phyloP scores from a whole-genome alignment of 2,888 invertebrate genomes.

The Troilus luridus region DNA sequence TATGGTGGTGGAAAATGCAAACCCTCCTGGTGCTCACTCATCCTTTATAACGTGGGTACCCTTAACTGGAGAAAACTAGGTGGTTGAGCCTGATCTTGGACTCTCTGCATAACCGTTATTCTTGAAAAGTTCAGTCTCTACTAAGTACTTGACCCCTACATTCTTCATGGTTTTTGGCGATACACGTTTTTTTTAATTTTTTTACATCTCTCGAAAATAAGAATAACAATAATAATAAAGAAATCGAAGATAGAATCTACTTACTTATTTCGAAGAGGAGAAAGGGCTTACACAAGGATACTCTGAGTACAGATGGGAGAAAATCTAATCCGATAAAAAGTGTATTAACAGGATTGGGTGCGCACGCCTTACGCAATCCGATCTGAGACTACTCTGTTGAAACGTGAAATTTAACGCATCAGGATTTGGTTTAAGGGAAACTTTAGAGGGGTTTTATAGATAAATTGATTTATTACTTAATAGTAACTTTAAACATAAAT shows the following conservation, averaged over 20 bases:
- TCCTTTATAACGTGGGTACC: no score
- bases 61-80: no score
- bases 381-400: not conserved
- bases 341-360: conserved; percentile 1
- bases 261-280: not conserved
- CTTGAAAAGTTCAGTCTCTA: no score
- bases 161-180: no score
- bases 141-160: no score
- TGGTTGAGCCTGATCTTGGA: no score
- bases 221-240: not conserved
- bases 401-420: not conserved
- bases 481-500: not conserved
- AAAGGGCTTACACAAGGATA: not conserved
- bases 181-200: no score
- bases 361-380: not conserved
- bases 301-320: not conserved
- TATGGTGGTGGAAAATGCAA: no score
- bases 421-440: not conserved
- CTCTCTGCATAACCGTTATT: no score
- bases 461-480: not conserved
- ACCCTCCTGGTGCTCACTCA: no score
- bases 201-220: no score
- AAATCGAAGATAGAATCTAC: not conserved
- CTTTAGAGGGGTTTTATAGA: not conserved
- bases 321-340: not conserved